A percentile compares a stretch with the other conserved stretches of the same genome.
Conservation (phyloP, 2,888 invertebrate species). For the Melolontha melolontha region DNA sequence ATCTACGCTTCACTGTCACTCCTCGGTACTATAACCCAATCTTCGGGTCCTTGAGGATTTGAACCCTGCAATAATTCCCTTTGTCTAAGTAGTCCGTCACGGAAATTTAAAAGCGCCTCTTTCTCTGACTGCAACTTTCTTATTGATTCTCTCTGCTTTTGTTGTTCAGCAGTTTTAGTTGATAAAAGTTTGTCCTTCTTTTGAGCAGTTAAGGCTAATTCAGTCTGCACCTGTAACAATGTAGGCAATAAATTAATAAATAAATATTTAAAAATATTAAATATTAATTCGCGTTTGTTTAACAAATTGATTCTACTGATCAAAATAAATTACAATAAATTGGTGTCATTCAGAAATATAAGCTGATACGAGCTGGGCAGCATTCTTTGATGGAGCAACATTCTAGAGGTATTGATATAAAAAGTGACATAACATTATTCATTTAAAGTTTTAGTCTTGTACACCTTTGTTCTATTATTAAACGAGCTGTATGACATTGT, state of each 20-base stretch:
- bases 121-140: constrained; percentile 65
- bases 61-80: constrained; percentile 63
- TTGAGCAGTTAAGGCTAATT: constrained; percentile 83
- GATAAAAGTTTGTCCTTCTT: constrained; percentile 82
- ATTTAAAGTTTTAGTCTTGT: too few species aligned
- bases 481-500: too few species aligned
- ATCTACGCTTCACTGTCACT: constrained; percentile 42
- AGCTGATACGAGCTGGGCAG: too few species aligned
- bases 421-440: too few species aligned
- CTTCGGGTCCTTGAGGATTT: constrained; percentile 48
- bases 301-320: too few species aligned
- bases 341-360: too few species aligned
- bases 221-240: constrained; percentile 76
- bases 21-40: constrained; percentile 58
- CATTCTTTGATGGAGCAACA: too few species aligned
- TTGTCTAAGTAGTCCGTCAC: constrained; percentile 38
- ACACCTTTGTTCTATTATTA: too few species aligned
- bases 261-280: too few species aligned
- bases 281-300: too few species aligned
- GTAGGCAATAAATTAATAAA: constrained; percentile 7
- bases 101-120: constrained; percentile 68
- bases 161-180: constrained; percentile 70
- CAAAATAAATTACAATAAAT: too few species aligned
- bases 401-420: too few species aligned
- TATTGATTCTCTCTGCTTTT: constrained; percentile 53